Evolutionary conservation across 2,888 invertebrate species (phyloP).

Genomic region (Volucella zonaria): DNA sequence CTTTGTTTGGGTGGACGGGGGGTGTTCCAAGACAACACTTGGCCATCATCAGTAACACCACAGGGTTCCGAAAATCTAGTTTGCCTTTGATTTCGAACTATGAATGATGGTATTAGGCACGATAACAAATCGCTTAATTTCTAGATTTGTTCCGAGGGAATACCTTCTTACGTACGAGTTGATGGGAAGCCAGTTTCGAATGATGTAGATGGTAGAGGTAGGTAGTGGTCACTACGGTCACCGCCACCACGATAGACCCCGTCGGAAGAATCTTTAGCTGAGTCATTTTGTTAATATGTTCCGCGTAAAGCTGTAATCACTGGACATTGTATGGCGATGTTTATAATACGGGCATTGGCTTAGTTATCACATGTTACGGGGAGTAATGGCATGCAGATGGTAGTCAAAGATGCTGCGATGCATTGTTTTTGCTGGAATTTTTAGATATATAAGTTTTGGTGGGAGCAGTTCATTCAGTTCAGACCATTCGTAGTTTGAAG

Average conservation of each 20-base stretch:
- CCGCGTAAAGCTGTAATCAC: conserved; percentile 35
- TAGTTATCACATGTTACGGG: neutral
- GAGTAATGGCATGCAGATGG: no score
- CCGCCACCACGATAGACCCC: neutral
- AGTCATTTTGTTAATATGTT: conserved; percentile 68
- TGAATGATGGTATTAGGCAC: conserved; percentile 38
- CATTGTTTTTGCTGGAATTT: no score
- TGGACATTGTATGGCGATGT: conserved; percentile 8
- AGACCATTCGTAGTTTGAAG: no score
- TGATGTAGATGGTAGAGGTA: conserved; percentile 14
- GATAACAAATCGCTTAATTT: conserved; percentile 71
- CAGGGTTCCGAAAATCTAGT: conserved; percentile 57
- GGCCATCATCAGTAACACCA: conserved; percentile 68
- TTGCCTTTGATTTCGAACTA: conserved; percentile 56
- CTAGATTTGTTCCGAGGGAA: conserved; percentile 42
- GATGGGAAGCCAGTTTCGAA: conserved; percentile 1
- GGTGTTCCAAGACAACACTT: conserved; percentile 37
- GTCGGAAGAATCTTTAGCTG: conserved; percentile 42
- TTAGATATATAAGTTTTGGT: no score
- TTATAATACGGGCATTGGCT: conserved; percentile 39
- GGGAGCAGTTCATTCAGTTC: no score
- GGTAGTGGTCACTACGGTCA: neutral
- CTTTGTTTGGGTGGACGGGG: conserved; percentile 32
- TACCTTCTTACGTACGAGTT: neutral
- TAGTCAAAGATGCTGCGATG: no score